phyloP scores from a whole-genome alignment of 2,888 invertebrate species.

The Aleiodes leptofemur region DNA sequence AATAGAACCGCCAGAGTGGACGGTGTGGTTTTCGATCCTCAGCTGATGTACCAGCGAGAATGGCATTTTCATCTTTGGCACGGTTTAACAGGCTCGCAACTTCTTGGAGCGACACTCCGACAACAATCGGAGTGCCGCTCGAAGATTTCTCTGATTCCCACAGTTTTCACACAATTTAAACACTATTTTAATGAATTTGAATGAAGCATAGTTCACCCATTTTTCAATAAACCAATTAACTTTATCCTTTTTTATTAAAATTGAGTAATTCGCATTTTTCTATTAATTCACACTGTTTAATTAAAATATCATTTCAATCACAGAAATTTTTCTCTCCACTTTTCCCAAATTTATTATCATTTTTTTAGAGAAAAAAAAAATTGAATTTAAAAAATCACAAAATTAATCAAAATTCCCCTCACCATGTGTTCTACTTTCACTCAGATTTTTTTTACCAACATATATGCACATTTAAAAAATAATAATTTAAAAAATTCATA shows the following conservation, averaged over 20 bases:
- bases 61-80: slow-evolving; percentile 66
- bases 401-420: background rate
- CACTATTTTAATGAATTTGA: background rate
- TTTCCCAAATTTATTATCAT: too few species aligned
- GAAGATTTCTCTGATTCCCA: slow-evolving; percentile 44
- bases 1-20: slow-evolving; percentile 68
- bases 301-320: too few species aligned
- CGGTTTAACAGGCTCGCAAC: slow-evolving; percentile 65
- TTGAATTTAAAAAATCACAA: background rate
- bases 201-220: background rate
- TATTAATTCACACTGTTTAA: background rate
- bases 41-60: slow-evolving; percentile 61
- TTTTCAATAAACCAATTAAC: background rate
- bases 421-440: background rate
- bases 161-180: slow-evolving; percentile 37
- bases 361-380: background rate
- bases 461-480: background rate
- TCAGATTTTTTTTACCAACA: background rate
- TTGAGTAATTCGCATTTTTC: too few species aligned
- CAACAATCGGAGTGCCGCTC: slow-evolving; percentile 47
- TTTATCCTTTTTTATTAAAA: background rate
- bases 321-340: too few species aligned
- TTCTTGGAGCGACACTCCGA: slow-evolving; percentile 66
- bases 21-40: slow-evolving; percentile 61
- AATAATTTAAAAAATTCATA: slow-evolving; percentile 21